These are phyloP conservation scores for Thalpophila matura DNA, from an alignment of 2,888 invertebrate species.

Conservation along the genomic window DNA sequence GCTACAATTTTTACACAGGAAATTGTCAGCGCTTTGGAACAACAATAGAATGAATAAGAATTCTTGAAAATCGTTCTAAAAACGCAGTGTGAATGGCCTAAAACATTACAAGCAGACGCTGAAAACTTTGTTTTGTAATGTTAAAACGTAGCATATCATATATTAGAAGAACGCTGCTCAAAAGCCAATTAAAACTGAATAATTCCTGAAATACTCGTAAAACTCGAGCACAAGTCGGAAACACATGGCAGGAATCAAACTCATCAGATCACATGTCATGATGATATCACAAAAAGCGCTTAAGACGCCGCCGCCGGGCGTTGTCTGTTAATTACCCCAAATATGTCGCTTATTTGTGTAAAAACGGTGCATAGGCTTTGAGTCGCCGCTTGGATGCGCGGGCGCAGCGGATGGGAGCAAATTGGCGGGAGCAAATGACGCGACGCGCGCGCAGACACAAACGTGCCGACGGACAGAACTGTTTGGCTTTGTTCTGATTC, in stretches of 20 bases:
- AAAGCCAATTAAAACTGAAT: constrained; percentile 59
- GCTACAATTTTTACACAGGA: too few relatives aligned
- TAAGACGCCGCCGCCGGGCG: constrained; percentile 71
- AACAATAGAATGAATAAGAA: background rate
- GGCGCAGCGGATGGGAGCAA: constrained; percentile 73
- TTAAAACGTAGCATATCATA: background rate
- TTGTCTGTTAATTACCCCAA: constrained; percentile 87
- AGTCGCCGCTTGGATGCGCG: constrained; percentile 59
- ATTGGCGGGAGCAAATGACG: constrained; percentile 79
- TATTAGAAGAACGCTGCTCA: constrained; percentile 20
- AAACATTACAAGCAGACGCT: too few relatives aligned
- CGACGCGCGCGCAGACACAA: constrained; percentile 70
- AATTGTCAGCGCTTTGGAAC: too few relatives aligned
- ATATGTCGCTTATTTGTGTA: constrained; percentile 76
- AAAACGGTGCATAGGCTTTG: constrained; percentile 61
- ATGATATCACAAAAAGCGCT: constrained; percentile 68
- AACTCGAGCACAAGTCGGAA: constrained; percentile 60
- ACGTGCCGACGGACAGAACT: constrained; percentile 69
- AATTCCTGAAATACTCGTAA: constrained; percentile 62
- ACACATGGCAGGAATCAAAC: constrained; percentile 67
- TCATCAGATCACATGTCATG: constrained; percentile 43
- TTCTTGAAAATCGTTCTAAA: background rate
- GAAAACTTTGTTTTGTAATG: background rate
- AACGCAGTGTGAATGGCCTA: background rate
- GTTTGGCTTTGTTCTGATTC: constrained; percentile 56